Percentiles rank a stretch among this genome's conserved stretches.
phyloP scores from a whole-genome alignment of 2,888 invertebrate species.

The Sarcophaga variegata region DNA sequence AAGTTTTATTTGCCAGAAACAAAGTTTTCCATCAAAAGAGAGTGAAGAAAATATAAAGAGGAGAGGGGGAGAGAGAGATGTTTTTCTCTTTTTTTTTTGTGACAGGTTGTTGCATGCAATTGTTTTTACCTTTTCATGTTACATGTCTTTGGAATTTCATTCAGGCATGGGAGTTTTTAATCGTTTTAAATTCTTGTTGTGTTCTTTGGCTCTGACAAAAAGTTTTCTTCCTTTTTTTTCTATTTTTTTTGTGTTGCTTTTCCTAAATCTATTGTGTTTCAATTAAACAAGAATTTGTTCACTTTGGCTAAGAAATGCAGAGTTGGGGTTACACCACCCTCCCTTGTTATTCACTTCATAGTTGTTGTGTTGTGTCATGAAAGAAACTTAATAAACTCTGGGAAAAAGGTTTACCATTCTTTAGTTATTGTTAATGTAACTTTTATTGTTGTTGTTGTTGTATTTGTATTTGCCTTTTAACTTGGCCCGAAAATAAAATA shows the following conservation, averaged over 20 bases:
- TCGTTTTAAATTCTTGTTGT: neutral
- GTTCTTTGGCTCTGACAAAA: neutral
- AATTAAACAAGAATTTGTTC: constrained; percentile 52
- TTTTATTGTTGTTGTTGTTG: neutral
- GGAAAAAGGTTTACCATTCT: neutral
- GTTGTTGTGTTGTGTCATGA: no score
- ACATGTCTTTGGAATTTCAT: neutral
- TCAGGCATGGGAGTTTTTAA: neutral
- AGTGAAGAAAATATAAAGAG: neutral
- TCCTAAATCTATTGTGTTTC: constrained; percentile 48
- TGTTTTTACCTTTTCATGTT: neutral
- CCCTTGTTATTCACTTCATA: no score
- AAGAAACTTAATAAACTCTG: neutral
- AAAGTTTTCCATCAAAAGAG: neutral
- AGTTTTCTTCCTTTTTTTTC: neutral
- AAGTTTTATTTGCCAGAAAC: neutral
- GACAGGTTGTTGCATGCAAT: neutral
- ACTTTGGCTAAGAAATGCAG: no score
- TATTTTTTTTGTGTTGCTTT: neutral
- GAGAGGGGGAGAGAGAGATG: neutral
- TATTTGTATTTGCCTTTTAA: neutral
- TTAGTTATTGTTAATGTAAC: no score
- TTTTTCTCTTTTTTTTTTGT: neutral
- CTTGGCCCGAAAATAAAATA: neutral
- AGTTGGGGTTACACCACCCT: no score